phyloP scores from a whole-genome alignment of 2,113 vertebrate genomes.

The Alosa alosa region DNA sequence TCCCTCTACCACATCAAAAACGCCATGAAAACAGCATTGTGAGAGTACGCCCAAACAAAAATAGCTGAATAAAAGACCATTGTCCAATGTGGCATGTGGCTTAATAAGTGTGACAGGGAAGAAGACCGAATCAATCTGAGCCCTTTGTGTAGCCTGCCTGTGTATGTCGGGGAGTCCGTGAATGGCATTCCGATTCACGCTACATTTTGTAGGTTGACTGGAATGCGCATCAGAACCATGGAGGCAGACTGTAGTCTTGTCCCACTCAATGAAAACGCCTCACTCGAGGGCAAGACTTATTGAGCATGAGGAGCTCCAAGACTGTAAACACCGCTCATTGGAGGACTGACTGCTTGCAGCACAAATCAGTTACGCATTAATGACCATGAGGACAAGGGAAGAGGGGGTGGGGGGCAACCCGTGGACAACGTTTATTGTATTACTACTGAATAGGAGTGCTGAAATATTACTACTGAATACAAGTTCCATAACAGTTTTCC shows the following conservation, averaged over 20 bases:
- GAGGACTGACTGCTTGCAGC: conserved; percentile 62
- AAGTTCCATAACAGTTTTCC: conserved; percentile 47
- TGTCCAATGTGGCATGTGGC: conserved; percentile 38
- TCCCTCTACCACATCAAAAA: conserved; percentile 45
- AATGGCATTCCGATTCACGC: conserved; percentile 58
- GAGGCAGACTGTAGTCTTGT: conserved; percentile 51
- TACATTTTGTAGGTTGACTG: conserved; percentile 57
- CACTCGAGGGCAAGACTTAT: conserved; percentile 37
- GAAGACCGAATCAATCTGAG: conserved; percentile 48
- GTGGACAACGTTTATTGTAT: background rate
- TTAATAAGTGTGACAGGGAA: conserved; percentile 54
- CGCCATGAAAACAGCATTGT: conserved; percentile 43
- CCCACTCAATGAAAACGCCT: conserved; percentile 52
- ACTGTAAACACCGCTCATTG: conserved; percentile 66
- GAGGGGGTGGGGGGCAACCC: background rate
- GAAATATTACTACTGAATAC: conserved; percentile 39
- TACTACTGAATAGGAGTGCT: background rate
- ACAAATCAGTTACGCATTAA: conserved; percentile 54
- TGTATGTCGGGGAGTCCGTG: conserved; percentile 43
- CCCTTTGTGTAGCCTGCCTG: conserved; percentile 53
- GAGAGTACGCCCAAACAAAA: conserved; percentile 42
- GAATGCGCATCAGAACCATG: conserved; percentile 56
- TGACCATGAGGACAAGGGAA: conserved; percentile 52
- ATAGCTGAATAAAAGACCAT: conserved; percentile 47
- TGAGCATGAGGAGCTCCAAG: conserved; percentile 49